Evolutionary conservation across 1,140 invertebrate genomes (phyloP).

Genomic region (Drosophila pseudoananassae): DNA sequence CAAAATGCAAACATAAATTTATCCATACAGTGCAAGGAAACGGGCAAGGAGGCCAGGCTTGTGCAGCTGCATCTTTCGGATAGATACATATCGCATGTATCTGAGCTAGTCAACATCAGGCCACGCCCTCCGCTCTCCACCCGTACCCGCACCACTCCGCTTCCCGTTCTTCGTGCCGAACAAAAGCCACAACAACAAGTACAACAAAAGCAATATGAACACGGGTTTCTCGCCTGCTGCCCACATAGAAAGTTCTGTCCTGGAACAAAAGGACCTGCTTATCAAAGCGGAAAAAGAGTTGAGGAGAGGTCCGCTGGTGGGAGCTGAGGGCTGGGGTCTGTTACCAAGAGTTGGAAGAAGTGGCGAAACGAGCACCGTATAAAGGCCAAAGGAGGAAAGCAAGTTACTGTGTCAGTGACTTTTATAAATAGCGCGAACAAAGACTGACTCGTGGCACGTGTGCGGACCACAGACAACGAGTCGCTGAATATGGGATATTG

Average conservation of each 20-base stretch:
- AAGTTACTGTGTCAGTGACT: slow-evolving; percentile 80
- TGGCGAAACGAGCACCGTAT: slow-evolving; percentile 60
- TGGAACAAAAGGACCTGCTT: slow-evolving; percentile 78
- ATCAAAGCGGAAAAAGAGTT: slow-evolving; percentile 82
- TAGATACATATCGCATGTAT: slow-evolving; percentile 68
- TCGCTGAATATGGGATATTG: slow-evolving; percentile 2
- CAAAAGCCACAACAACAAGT: slow-evolving; percentile 67
- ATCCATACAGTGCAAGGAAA: slow-evolving; percentile 4
- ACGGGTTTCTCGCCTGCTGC: slow-evolving; percentile 56
- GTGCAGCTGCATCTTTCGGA: slow-evolving; percentile 44
- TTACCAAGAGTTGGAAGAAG: slow-evolving; percentile 62
- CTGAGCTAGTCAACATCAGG: slow-evolving; percentile 58
- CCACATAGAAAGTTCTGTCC: slow-evolving; percentile 62
- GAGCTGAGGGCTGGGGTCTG: not conserved
- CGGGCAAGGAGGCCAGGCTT: slow-evolving; percentile 5
- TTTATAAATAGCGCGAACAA: slow-evolving; percentile 81
- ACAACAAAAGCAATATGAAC: slow-evolving; percentile 67
- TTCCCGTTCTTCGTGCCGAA: slow-evolving; percentile 16
- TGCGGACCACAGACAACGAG: slow-evolving; percentile 51
- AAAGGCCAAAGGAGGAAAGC: slow-evolving; percentile 54
- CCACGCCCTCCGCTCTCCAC: slow-evolving; percentile 7
- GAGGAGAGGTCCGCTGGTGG: not conserved
- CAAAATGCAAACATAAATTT: slow-evolving; percentile 59
- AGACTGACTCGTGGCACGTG: slow-evolving; percentile 63
- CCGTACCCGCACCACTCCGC: not conserved